Conservation (phyloP, 2,888 invertebrate species). For the Apoderus coryli region DNA sequence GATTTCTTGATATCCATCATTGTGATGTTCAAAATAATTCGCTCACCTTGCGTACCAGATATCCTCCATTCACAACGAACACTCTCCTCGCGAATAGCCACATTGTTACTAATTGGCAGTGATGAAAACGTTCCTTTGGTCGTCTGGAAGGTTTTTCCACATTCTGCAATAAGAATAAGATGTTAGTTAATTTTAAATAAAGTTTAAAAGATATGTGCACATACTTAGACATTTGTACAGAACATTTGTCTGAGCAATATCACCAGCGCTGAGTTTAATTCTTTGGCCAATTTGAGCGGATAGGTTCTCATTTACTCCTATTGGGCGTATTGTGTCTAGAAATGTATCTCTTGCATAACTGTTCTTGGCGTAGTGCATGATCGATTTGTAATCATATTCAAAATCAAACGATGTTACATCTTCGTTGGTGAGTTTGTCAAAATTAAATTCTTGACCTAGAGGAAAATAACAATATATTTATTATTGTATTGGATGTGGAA, state of each 20-base stretch:
- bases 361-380: constrained; percentile 97
- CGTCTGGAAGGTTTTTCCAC: constrained; percentile 77
- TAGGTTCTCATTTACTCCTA: constrained; percentile 55
- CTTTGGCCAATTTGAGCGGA: constrained; percentile 89
- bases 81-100: constrained; percentile 39
- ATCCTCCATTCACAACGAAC: constrained; percentile 94
- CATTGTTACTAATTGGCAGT: constrained; percentile 36
- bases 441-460: constrained; percentile 94
- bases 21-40: constrained; percentile 82
- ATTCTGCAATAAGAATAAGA: constrained; percentile 45
- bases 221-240: constrained; percentile 88
- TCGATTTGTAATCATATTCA: constrained; percentile 90
- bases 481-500: too few relatives aligned
- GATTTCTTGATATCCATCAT: constrained; percentile 75
- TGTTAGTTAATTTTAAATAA: constrained; percentile 2
- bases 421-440: constrained; percentile 85
- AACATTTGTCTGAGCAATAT: constrained; percentile 89
- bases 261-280: constrained; percentile 77
- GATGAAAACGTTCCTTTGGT: constrained; percentile 67
- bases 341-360: constrained; percentile 91
- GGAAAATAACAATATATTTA: too few relatives aligned
- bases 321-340: constrained; percentile 86
- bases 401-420: constrained; percentile 92
- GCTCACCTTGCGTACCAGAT: constrained; percentile 89
- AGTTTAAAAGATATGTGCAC: too few relatives aligned